These are phyloP conservation scores for Reinhardtius hippoglossoides DNA, from an alignment of 2,113 vertebrate genomes.

Conservation along the genomic window DNA sequence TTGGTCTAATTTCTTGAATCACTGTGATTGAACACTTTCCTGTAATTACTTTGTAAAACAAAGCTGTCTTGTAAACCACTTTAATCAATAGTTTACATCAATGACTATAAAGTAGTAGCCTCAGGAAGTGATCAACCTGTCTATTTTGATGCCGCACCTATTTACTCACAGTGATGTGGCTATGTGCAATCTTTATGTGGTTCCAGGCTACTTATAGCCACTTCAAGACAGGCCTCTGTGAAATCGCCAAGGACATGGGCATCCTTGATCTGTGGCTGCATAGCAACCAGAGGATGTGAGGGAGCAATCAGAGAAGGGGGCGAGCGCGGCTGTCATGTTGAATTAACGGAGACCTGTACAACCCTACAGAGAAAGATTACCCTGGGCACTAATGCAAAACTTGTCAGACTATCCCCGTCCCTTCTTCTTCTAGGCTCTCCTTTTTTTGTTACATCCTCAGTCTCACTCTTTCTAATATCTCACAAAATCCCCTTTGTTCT, in stretches of 20 bases:
- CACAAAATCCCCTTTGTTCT: constrained; percentile 45
- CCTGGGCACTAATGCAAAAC: constrained; percentile 61
- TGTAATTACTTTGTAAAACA: background rate
- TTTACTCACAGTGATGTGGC: background rate
- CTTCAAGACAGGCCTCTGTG: constrained; percentile 44
- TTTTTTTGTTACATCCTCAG: constrained; percentile 30
- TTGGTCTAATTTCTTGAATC: too few relatives aligned
- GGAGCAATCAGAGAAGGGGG: constrained; percentile 49
- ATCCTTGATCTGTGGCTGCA: constrained; percentile 71
- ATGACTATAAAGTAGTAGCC: background rate
- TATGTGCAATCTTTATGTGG: constrained; percentile 26
- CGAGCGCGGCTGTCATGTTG: constrained; percentile 70
- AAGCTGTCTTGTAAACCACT: too few relatives aligned
- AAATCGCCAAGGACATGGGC: constrained; percentile 59
- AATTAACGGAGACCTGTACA: constrained; percentile 64
- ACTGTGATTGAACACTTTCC: background rate
- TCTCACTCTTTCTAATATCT: constrained; percentile 33
- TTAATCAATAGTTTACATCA: too few relatives aligned
- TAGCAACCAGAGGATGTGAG: constrained; percentile 65
- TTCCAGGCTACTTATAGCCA: constrained; percentile 41
- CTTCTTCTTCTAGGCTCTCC: constrained; percentile 18
- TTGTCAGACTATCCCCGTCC: constrained; percentile 51
- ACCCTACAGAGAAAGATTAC: constrained; percentile 58
- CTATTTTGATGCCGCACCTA: background rate
- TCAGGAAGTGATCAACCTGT: background rate